phyloP scores from a whole-genome alignment of 2,797 vertebrate genomes.

The Falco biarmicus region DNA sequence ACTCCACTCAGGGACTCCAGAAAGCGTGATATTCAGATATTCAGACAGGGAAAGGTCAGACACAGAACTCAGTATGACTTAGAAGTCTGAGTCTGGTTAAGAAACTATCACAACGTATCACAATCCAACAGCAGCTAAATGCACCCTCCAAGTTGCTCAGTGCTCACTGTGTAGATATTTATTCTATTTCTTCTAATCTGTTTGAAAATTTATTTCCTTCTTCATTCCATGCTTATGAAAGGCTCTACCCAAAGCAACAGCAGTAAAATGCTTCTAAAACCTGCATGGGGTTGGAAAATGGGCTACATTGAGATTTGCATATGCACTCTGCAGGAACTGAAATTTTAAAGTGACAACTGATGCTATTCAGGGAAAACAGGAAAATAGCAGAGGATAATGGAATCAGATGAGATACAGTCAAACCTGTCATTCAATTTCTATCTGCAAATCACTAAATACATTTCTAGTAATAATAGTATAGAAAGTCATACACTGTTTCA shows the following conservation, averaged over 20 bases:
- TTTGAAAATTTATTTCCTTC: conserved; percentile 41
- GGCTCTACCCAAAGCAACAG: not conserved
- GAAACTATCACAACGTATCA: not conserved
- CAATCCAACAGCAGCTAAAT: not conserved
- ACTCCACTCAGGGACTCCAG: not conserved
- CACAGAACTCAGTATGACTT: not conserved
- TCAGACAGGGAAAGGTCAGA: not conserved
- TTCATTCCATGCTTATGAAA: not conserved
- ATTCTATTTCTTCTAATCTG: not conserved
- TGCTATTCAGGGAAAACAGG: not conserved
- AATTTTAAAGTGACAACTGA: not conserved
- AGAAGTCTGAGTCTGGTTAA: not conserved
- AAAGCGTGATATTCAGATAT: not conserved
- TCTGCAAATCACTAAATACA: conserved; percentile 14
- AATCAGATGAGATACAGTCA: conserved; percentile 9
- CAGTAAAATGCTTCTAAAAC: not conserved
- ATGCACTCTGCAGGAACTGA: not conserved
- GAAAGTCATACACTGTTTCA: not conserved
- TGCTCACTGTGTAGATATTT: not conserved
- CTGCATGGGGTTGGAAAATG: not conserved
- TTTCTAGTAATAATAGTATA: not conserved
- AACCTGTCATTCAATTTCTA: conserved; percentile 4
- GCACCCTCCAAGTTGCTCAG: not conserved
- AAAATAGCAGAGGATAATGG: not conserved
- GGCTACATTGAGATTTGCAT: not conserved